Evolutionary conservation across 2,888 invertebrate species (phyloP), one percentile per base, ranked within the genome.

Genomic region (Gryllus longicercus): DNA sequence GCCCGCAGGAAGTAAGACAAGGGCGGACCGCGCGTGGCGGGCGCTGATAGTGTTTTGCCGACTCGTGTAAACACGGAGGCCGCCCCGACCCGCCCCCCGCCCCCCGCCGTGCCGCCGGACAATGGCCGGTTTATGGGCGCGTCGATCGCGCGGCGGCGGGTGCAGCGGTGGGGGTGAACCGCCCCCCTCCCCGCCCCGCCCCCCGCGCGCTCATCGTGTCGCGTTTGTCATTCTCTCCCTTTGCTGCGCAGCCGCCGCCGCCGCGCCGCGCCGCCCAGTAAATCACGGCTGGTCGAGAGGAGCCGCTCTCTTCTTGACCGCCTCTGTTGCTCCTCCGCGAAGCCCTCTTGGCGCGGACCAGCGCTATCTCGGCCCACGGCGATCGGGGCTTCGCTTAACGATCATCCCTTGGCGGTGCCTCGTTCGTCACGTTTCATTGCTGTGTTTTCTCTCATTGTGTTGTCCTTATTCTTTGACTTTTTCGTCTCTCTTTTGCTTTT

Each of bases 11-110:
- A 63, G 63, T 14, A 63, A 63, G 63, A 63, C 63, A n/a, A 63
- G 63, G 14, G 38, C 38, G 38, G 38, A 38, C 8, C 38, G n/a
- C 63, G 63, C 63, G 63, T 63, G 63, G 63, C 16, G 16, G n/a
- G 8, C 63, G 63, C 63, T 63, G 63, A 63, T 63, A 63, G 63
- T 63, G 63, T 63, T 63, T 63, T 63, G 63, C 63, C 63, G 63
- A 63, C 16, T 63, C 63, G 63, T 63, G 63, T 63, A 63, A 63
- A 63, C 63, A 63, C 63, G 63, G 63, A 11, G 63, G 5, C 63
- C 14, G 63, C 63, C 63, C 14, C 8, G 3, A 11, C n/a, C 16
- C n/a, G 2, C 63, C 16, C 1, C n/a, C 63, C 4, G 5, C 14
- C 3, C 8, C 14, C 63, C 5, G 1, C 63, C n/a, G 4, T 10